Percentiles rank a stretch among this genome's conserved stretches.
Conservation (phyloP, 1,140 invertebrate genomes). For the Zaprionus inermis region DNA sequence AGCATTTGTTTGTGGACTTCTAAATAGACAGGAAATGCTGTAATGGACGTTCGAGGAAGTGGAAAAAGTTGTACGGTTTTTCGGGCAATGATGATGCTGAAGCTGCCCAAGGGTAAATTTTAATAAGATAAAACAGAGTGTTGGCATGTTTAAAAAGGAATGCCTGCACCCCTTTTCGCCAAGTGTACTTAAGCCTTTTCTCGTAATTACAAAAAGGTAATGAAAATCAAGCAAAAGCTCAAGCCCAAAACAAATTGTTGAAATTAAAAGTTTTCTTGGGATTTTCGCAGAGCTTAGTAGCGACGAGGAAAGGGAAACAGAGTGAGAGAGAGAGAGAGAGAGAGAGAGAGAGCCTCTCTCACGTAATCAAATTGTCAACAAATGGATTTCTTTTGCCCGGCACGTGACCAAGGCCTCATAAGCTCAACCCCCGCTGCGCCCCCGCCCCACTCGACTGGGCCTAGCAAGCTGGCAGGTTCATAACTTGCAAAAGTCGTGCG, state of each 20-base stretch:
- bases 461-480: conserved; percentile 41
- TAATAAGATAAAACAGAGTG: conserved; percentile 20
- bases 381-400: conserved; percentile 58
- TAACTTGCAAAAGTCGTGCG: conserved; percentile 47
- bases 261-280: conserved; percentile 34
- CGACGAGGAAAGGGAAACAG: not conserved
- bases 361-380: conserved; percentile 79
- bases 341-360: conserved; percentile 12
- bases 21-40: conserved; percentile 68
- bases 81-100: too few species aligned
- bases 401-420: conserved; percentile 44
- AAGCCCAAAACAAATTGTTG: conserved; percentile 17
- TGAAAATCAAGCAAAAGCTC: conserved; percentile 13
- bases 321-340: not conserved
- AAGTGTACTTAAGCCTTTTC: not conserved
- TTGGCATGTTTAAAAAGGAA: not conserved
- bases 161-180: not conserved
- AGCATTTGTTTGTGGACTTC: conserved; percentile 41
- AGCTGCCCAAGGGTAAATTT: conserved; percentile 12
- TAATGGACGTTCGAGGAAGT: conserved; percentile 52
- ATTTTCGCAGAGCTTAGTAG: conserved; percentile 10
- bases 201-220: conserved; percentile 16
- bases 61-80: conserved; percentile 15
- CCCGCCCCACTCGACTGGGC: not conserved
- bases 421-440: not conserved